Evolutionary conservation across 2,797 vertebrate species (phyloP).

Genomic region (Microhierax caerulescens): DNA sequence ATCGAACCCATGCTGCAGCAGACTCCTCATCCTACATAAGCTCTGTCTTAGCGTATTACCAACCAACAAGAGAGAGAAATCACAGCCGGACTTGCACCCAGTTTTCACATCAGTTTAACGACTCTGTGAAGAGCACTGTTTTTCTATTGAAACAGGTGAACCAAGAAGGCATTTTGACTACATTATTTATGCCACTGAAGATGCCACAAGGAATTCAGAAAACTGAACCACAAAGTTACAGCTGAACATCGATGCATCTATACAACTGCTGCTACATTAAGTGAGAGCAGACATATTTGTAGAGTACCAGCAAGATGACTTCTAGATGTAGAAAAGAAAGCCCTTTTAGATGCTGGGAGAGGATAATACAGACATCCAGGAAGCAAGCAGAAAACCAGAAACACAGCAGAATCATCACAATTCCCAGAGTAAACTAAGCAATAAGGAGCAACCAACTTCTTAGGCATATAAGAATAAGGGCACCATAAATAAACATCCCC

Average conservation of each 20-base stretch:
- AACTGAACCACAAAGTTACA: background rate
- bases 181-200: background rate
- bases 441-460: background rate
- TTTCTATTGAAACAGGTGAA: background rate
- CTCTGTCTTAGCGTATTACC: background rate
- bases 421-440: background rate
- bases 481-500: background rate
- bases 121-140: background rate
- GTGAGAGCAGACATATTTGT: background rate
- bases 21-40: background rate
- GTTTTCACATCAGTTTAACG: background rate
- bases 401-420: background rate
- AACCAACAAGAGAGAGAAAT: background rate
- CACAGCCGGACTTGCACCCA: background rate
- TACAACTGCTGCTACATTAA: background rate
- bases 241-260: rapidly evolving
- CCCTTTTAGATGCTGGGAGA: background rate
- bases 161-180: background rate
- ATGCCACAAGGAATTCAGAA: background rate
- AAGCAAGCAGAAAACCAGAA: background rate
- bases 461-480: too few relatives aligned
- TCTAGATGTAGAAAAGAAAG: background rate
- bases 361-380: background rate
- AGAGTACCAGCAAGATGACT: background rate
- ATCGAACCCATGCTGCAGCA: background rate